Evolutionary conservation across 1,140 invertebrate genomes (phyloP), one percentile per base, ranked within the genome.

Genomic region (Phocides pigmalion): DNA sequence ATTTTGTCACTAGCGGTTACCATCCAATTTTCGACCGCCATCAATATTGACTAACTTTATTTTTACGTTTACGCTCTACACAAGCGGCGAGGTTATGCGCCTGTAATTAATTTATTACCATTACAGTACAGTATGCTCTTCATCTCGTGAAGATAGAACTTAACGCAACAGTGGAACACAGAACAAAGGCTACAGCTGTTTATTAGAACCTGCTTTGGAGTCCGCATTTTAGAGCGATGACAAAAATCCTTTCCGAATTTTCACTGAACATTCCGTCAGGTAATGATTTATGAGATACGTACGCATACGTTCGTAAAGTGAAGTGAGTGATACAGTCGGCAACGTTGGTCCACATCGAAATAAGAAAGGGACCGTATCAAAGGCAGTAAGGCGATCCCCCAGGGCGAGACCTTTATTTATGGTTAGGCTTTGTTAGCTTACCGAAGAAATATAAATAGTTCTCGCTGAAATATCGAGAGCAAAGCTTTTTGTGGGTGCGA

Each of bases 361-460:
- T 83, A 85, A 85, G 82, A 82, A 84, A 87, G 81, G 84, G 81
- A 72, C 79, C 66, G 72, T 87, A 85, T 90, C 83, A 89, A 90
- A 90, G 87, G 86, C 86, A 81, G 74, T 58, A 88, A 86, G 81
- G 81, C 79, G 28, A 76, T 75, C 80, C 83, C 84, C 67, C 50
- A 62, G 81, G 78, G 64, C 69, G 71, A 73, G 67, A 76, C 80
- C 79, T 86, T 89, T 90, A 89, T 90, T 88, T 90, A 90, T 84
- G 78, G 75, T 66, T 49, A 74, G 72, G 79, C 76, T 87, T 89
- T 89, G 86, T 88, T 87, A 75, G 76, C 70, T 63, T 64, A 58
- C 68, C 42, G 68, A 70, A 81, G 76, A 90, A 88, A 85, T 89
- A 90, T 90, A 90, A 89, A 90, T 87, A 90, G 86, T 88, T 83